These are phyloP conservation scores for Diplodus puntazzo DNA, from an alignment of 2,797 vertebrate genomes.

Conservation along the genomic window DNA sequence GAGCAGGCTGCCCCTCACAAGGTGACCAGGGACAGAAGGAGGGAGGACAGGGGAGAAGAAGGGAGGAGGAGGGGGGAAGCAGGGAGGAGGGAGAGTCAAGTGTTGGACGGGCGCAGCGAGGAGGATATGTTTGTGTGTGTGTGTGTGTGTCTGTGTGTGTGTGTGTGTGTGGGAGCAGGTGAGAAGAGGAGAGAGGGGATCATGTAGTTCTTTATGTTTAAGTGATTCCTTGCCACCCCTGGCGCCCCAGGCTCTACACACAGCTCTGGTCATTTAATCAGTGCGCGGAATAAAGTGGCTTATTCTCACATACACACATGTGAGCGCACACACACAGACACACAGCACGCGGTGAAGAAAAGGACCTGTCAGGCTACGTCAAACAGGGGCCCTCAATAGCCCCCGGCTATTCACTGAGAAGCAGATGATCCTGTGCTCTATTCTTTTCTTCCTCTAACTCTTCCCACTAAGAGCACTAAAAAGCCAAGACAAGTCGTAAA, in stretches of 20 bases:
- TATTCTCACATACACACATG: slow-evolving; percentile 43
- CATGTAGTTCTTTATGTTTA: slow-evolving; percentile 72
- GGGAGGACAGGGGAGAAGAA: slow-evolving; percentile 45
- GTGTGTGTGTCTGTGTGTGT: slow-evolving; percentile 28
- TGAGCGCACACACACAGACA: slow-evolving; percentile 21
- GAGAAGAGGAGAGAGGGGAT: slow-evolving; percentile 56
- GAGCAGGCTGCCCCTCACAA: slow-evolving; percentile 96
- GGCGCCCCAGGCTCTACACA: slow-evolving; percentile 58
- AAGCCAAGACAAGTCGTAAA: slow-evolving; percentile 51
- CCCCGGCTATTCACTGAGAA: slow-evolving; percentile 66
- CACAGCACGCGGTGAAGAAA: slow-evolving; percentile 61
- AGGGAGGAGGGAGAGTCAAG: slow-evolving; percentile 80
- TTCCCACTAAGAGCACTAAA: slow-evolving; percentile 47
- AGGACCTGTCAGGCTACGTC: slow-evolving; percentile 83
- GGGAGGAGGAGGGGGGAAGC: slow-evolving; percentile 70
- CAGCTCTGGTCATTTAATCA: slow-evolving; percentile 68
- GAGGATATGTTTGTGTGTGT: slow-evolving; percentile 40
- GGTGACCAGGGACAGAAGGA: slow-evolving; percentile 94
- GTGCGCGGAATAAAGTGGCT: slow-evolving; percentile 56
- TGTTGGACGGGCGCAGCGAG: slow-evolving; percentile 30
- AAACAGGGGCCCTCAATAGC: slow-evolving; percentile 80
- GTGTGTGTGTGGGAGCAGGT: slow-evolving; percentile 54
- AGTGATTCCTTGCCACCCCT: slow-evolving; percentile 60
- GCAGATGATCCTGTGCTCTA: slow-evolving; percentile 68
- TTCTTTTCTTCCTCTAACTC: slow-evolving; percentile 55